Conservation (phyloP, 2,888 invertebrate genomes). For the Nebria salina region DNA sequence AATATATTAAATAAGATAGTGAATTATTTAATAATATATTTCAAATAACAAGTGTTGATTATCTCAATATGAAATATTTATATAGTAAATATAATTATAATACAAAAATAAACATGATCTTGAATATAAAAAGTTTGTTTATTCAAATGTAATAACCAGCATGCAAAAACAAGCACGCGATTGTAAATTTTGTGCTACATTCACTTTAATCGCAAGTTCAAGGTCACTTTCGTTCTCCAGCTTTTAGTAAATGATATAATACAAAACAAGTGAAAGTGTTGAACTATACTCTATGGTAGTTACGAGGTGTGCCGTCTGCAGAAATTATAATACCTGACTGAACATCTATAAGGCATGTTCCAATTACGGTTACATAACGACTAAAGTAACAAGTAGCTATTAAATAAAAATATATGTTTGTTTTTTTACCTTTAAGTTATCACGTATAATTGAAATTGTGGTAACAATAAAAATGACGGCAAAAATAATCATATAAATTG, state of each 20-base stretch:
- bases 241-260: not conserved
- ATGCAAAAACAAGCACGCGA: conserved; percentile 1
- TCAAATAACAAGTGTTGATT: too few relatives aligned
- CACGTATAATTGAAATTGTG: not conserved
- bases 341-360: not conserved
- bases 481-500: not conserved
- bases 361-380: not conserved
- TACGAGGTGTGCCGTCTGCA: not conserved
- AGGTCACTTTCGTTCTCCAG: not conserved
- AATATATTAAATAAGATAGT: not conserved
- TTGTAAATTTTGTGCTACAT: not conserved
- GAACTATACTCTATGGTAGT: not conserved
- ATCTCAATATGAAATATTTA: too few relatives aligned
- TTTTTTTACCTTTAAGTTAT: not conserved
- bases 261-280: not conserved
- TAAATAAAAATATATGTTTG: not conserved
- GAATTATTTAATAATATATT: too few relatives aligned
- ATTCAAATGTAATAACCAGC: too few relatives aligned
- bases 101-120: too few relatives aligned
- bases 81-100: too few relatives aligned
- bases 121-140: too few relatives aligned
- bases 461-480: not conserved
- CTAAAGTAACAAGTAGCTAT: not conserved
- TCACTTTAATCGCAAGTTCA: not conserved
- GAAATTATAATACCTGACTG: not conserved